Evolutionary conservation across 1,140 invertebrate species (phyloP), one percentile per base, ranked within the genome.

Genomic region (Bombus terrestris): DNA sequence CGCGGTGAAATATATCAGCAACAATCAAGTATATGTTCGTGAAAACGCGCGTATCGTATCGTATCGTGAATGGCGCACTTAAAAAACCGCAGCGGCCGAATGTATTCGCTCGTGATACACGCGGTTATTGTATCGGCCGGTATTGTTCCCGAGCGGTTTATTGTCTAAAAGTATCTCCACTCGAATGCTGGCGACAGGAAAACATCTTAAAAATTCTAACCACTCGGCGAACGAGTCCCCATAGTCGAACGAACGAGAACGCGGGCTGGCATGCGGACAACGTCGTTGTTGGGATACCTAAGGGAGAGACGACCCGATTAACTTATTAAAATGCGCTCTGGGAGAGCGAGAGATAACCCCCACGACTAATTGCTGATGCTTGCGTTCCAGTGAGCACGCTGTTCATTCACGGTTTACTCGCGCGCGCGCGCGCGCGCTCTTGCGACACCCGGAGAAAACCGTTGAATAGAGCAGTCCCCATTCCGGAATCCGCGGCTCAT

Each of bases 401-500:
- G n/a, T 66, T 35, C 64, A 18, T 66, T 32, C 35, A 28, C 28
- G 28, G 62, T 43, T 62, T 41, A 35, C 22, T n/a, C n/a, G 22
- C 18, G 28, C 28, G n/a, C 57, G 28, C 28, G n/a, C 57, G 68
- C 53, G 18, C 39, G 73, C 78, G 13, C 81, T 32, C 32, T 8
- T 35, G 39, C 80, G 85, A 68, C 62, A 74, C 47, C 53, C 71
- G 47, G 84, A 74, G 81, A 78, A 74, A 79, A 76, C 22, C 79
- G 81, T 73, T 85, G 89, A 91, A 88, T 86, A 80, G 87, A 92
- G 86, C 90, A 92, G 88, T 87, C 89, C 86, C 86, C 90, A 86
- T 86, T 88, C 73, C 89, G 89, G 88, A 89, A 92, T 90, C 92
- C 87, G 87, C 88, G 83, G 90, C 85, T 92, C 91, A 92, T 92